Conservation (phyloP, 23 tunicate genomes). For the Ascidia mentula region DNA sequence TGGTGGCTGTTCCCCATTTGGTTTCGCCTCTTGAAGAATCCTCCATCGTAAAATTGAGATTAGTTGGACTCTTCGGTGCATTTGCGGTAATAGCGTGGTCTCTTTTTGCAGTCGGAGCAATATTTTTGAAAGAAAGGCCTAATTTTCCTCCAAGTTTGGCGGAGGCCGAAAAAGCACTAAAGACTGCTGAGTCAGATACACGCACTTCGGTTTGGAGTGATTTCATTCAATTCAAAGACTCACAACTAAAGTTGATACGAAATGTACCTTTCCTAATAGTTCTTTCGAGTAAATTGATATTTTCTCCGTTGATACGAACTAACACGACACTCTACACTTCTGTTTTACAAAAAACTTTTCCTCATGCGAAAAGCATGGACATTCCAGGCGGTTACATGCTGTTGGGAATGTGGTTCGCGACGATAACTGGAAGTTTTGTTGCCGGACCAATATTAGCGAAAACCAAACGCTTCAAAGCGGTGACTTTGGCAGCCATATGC, state of each 20-base stretch:
- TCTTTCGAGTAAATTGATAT: neutral
- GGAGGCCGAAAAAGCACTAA: neutral
- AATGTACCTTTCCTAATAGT: neutral
- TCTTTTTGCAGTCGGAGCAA: neutral
- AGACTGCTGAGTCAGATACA: neutral
- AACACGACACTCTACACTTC: slow-evolving; percentile 21
- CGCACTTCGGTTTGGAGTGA: neutral
- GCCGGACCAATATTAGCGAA: neutral
- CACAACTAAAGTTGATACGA: neutral
- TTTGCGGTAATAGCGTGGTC: neutral
- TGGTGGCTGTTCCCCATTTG: neutral
- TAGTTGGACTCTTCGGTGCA: neutral
- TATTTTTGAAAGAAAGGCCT: slow-evolving; percentile 5
- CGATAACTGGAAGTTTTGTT: neutral
- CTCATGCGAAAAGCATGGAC: neutral
- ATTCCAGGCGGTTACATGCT: neutral
- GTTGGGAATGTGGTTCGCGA: neutral
- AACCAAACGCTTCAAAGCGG: neutral
- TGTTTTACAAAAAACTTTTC: neutral
- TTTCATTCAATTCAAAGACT: neutral
- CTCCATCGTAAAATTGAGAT: neutral
- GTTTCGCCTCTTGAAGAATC: neutral
- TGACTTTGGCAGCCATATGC: neutral
- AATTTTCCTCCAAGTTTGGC: slow-evolving; percentile 17
- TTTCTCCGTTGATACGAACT: slow-evolving; percentile 1